Evolutionary conservation across 2,888 invertebrate species (phyloP).

Genomic region (Trypoxylon attenuatum): DNA sequence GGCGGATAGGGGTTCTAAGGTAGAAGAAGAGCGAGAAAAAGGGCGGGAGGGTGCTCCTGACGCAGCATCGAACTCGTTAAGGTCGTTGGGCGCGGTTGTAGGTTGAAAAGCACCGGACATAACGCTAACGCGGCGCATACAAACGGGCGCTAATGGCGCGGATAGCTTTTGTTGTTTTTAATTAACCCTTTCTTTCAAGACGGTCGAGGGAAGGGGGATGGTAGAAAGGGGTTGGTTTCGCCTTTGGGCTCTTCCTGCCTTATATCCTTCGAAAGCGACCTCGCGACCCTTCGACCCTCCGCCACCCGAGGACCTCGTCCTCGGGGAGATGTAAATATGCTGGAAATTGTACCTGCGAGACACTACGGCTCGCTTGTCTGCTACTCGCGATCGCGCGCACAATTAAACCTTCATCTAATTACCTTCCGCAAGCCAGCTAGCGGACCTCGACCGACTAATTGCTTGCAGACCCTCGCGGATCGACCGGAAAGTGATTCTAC

Average conservation of each 20-base stretch:
- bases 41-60: slow-evolving; percentile 2
- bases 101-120: slow-evolving; percentile 60
- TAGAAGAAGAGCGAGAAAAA: neutral
- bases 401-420: slow-evolving; percentile 73
- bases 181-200: slow-evolving; percentile 75
- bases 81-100: slow-evolving; percentile 35
- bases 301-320: slow-evolving; percentile 54
- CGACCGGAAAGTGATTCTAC: slow-evolving; percentile 34
- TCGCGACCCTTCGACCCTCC: slow-evolving; percentile 25
- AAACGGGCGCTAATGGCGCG: slow-evolving; percentile 74
- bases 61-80: slow-evolving; percentile 56
- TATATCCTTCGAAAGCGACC: slow-evolving; percentile 38
- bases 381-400: slow-evolving; percentile 60
- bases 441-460: slow-evolving; percentile 52
- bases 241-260: slow-evolving; percentile 34
- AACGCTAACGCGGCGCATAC: slow-evolving; percentile 73
- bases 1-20: no score
- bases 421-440: no score
- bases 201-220: slow-evolving; percentile 66
- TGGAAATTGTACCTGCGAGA: slow-evolving; percentile 72
- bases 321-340: slow-evolving; percentile 73
- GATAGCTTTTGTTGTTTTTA: slow-evolving; percentile 75
- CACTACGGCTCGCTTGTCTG: slow-evolving; percentile 57
- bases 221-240: slow-evolving; percentile 53
- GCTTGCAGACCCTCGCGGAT: slow-evolving; percentile 51